Conservation (phyloP, 2,113 vertebrate genomes). For the Pachypanchax playfairii region DNA sequence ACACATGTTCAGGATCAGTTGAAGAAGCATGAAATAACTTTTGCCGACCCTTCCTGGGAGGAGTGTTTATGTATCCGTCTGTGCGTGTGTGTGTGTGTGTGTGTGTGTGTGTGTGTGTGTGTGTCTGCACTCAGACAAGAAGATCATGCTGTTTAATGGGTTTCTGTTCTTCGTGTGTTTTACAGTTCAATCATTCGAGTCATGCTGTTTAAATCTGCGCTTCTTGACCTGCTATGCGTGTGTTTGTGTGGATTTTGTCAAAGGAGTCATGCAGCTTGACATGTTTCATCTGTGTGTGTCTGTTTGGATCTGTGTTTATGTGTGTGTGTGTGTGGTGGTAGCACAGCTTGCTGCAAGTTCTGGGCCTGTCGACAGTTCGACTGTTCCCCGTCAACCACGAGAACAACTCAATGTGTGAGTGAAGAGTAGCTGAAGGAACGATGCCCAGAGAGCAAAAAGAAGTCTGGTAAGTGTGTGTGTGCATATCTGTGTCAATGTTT, state of each 20-base stretch:
- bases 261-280: slow-evolving; percentile 42
- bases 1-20: slow-evolving; percentile 79
- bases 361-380: slow-evolving; percentile 71
- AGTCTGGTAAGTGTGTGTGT: slow-evolving; percentile 36
- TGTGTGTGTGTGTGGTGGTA: slow-evolving; percentile 37
- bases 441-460: slow-evolving; percentile 38
- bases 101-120: slow-evolving; percentile 12
- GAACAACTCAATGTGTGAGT: slow-evolving; percentile 70
- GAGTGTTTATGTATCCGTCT: slow-evolving; percentile 56
- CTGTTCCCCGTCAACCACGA: slow-evolving; percentile 69
- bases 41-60: slow-evolving; percentile 49
- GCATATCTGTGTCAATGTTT: slow-evolving; percentile 14
- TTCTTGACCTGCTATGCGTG: slow-evolving; percentile 17
- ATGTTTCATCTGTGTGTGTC: slow-evolving; percentile 47
- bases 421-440: slow-evolving; percentile 63
- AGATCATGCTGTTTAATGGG: slow-evolving; percentile 45
- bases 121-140: slow-evolving; percentile 54
- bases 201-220: slow-evolving; percentile 36
- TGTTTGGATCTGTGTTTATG: slow-evolving; percentile 54
- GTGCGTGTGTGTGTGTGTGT: slow-evolving; percentile 53
- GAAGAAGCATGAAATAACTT: slow-evolving; percentile 72
- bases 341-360: slow-evolving; percentile 48
- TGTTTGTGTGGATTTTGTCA: slow-evolving; percentile 55
- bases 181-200: slow-evolving; percentile 10
- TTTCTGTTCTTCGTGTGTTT: slow-evolving; percentile 33